Evolutionary conservation across 2,888 invertebrate species (phyloP).

Genomic region (Lymantria monacha): DNA sequence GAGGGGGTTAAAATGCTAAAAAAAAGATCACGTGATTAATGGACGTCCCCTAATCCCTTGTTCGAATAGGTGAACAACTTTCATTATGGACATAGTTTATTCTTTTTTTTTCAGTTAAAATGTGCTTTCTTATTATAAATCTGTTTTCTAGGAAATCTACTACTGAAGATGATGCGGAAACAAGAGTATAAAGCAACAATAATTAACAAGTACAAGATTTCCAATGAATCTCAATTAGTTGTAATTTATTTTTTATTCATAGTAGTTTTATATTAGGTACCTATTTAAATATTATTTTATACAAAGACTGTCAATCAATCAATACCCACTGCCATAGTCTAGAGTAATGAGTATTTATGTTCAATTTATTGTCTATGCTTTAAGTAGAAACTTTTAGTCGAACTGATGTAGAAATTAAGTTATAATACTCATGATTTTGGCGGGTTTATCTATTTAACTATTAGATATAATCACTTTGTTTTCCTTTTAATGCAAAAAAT

Average conservation of each 20-base stretch:
- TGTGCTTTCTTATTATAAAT: background rate
- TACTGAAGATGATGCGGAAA: conserved; percentile 80
- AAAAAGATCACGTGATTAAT: no score
- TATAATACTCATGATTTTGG: conserved; percentile 35
- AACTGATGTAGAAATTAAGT: conserved; percentile 17
- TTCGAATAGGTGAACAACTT: no score
- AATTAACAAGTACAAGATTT: conserved; percentile 71
- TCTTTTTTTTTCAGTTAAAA: no score
- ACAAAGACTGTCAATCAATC: conserved; percentile 72
- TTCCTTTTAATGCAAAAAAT: no score
- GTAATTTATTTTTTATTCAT: conserved; percentile 48
- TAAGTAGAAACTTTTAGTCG: conserved; percentile 42
- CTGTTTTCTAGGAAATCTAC: conserved; percentile 73
- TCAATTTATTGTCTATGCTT: conserved; percentile 49
- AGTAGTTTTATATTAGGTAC: conserved; percentile 38
- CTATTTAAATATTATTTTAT: conserved; percentile 42
- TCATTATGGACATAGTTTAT: no score
- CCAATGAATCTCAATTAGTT: conserved; percentile 80
- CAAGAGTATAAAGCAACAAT: conserved; percentile 63
- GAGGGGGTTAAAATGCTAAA: no score
- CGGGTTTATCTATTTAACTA: conserved; percentile 9
- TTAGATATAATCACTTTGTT: no score
- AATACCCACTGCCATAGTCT: conserved; percentile 76
- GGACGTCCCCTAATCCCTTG: no score
- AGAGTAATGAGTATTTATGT: conserved; percentile 43